Base-by-base conservation (phyloP, 2,888 invertebrate species). In the Platerodrilus igneus region DNA sequence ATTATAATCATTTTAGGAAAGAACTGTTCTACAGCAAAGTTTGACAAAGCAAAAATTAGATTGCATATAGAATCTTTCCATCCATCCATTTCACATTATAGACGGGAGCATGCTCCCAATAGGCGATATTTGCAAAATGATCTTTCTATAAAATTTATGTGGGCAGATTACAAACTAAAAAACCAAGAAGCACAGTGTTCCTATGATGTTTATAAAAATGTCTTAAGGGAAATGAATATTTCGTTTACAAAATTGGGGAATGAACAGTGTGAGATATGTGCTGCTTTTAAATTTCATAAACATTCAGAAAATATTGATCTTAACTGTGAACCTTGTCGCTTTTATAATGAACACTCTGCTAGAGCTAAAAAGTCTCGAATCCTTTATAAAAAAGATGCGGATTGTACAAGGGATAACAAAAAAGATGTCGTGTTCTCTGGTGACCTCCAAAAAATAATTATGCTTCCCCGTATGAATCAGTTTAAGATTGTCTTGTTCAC, bases 101-200 rank as follows among this genome's bases (percentile, higher is more conserved):
- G 51, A 14, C 22, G 51, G n/a, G 43, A 43, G 20, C 51, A 53
- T 31, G 47, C 50, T 16, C 48, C 50, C 2, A 45, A 51, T 29
- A 32, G 29, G 23, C 26, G 37, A 20, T 48, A 51, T 35, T 36
- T 50, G 9, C 50, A 51, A 6, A 39, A 36, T 25, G 43, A 39
- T 22, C 14, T 49, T 10, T 33, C 35, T 14, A 42, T 47, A 8
- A 27, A 16, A 28, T 18, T 25, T 17, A 47, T 49, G 41, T 39
- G 20, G 15, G 20, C 38, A 14, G 31, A 39, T 29, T 48, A 41
- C 33, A 18, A 34, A 27, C 19, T 33, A 10, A 44, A 41, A 38
- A 28, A 41, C 26, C 28, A 15, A 10, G 16, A 37, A 17, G 11
- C 37, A 11, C 6, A 19, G 15, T 34, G 35, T 19, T 41, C 43